Percentiles rank a stretch among this genome's conserved stretches.
Evolutionary conservation across 1,140 invertebrate genomes (phyloP).

Genomic region (Drosophila littoralis): DNA sequence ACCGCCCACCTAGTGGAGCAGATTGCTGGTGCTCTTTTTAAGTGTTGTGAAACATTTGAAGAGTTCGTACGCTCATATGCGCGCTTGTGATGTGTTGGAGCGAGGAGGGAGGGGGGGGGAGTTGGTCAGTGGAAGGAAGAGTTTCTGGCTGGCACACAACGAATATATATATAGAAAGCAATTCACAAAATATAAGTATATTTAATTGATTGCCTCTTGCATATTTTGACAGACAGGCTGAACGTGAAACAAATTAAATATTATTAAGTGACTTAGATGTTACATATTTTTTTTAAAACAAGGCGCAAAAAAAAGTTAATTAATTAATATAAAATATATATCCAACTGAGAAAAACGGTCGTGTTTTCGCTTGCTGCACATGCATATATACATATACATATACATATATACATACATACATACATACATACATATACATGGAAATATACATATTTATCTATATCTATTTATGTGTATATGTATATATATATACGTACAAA

Average conservation of each 20-base stretch:
- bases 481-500: not conserved
- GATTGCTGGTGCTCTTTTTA: not conserved
- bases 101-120: not conserved
- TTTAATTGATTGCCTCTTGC: slow-evolving; percentile 1
- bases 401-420: slow-evolving; percentile 19
- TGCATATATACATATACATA: slow-evolving; percentile 8
- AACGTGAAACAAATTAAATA: slow-evolving; percentile 17
- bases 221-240: not conserved
- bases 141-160: not conserved
- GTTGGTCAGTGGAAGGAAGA: not conserved
- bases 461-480: slow-evolving; percentile 8
- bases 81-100: too few relatives aligned
- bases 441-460: slow-evolving; percentile 5
- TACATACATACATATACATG: slow-evolving; percentile 21
- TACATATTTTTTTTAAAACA: slow-evolving; percentile 10
- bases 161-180: slow-evolving; percentile 3
- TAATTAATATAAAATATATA: slow-evolving; percentile 6
- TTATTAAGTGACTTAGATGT: slow-evolving; percentile 16
- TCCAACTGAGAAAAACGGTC: not conserved
- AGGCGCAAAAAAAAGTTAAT: not conserved
- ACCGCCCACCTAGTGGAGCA: not conserved
- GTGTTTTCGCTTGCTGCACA: not conserved
- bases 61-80: too few relatives aligned
- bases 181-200: slow-evolving; percentile 17
- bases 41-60: not conserved